phyloP scores from a whole-genome alignment of 1,140 invertebrate genomes.

The Euura lappo region DNA sequence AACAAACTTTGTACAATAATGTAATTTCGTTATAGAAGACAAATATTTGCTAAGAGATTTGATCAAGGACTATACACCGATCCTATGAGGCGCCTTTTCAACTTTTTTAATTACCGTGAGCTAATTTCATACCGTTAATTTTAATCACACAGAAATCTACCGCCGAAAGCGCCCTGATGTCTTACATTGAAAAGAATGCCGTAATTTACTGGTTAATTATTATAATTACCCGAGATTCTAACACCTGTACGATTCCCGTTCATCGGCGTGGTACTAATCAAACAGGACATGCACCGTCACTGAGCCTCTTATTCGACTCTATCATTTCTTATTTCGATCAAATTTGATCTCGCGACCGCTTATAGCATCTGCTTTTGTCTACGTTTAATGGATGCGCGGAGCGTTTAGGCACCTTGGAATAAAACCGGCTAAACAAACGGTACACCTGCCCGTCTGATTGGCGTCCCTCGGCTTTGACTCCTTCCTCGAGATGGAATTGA shows the following conservation, averaged over 20 bases:
- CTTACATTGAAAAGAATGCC: not conserved
- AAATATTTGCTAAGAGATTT: too few relatives aligned
- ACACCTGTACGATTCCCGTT: not conserved
- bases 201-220: not conserved
- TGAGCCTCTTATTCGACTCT: not conserved
- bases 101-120: too few relatives aligned
- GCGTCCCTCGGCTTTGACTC: slow-evolving; percentile 1
- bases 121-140: too few relatives aligned
- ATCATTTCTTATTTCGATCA: not conserved
- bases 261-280: not conserved
- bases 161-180: too few relatives aligned
- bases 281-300: not conserved
- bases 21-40: too few relatives aligned
- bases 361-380: not conserved
- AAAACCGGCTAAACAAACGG: not conserved
- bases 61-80: too few relatives aligned
- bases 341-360: not conserved
- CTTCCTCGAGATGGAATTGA: not conserved
- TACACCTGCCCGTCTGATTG: not conserved
- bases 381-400: not conserved
- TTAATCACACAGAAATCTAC: too few relatives aligned
- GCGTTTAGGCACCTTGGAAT: not conserved
- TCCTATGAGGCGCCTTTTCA: too few relatives aligned
- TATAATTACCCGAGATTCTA: slow-evolving; percentile 5
- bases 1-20: too few relatives aligned